Base-by-base conservation (phyloP, 1,140 invertebrate species). In the Bombus affinis region DNA sequence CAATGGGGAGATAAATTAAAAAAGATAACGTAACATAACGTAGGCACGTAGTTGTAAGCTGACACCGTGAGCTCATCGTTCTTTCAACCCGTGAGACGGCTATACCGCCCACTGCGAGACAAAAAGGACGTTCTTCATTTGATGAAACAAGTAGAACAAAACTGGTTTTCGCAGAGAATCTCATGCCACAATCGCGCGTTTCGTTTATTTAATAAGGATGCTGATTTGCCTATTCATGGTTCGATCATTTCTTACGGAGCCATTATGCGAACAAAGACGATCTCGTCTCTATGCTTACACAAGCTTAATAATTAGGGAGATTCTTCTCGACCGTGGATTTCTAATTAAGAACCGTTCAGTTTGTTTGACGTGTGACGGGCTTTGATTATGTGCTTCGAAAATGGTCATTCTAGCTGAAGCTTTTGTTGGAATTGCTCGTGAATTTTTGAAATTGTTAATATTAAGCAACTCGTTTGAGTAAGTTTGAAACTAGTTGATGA, bases 61-160 rank as follows among this genome's bases (percentile, higher is more conserved):
- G 89, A 89, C 85, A 92, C 86, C 87, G 87, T 83, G 82, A 87
- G 82, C 80, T 89, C 83, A n/a, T 84, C 76, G 89, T 91, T 81
- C 77, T 77, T 77, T 72, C 75, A 87, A 65, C 76, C 78, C 77
- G 57, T 28, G 81, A 80, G 86, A 90, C 89, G 70, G 65, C 77
- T 76, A 76, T 85, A 78, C 88, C 91, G 88, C 86, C 90, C 88
- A 91, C 83, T 82, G 87, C 83, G 87, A 89, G 92, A 91, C 87
- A 92, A 92, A 90, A 89, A 80, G 78, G 79, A 91, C 87, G 32
- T 92, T 84, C 77, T 79, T 87, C 86, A 84, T 78, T 86, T 65
- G 62, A 75, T 47, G 81, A 84, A 89, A 86, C 81, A 85, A 81
- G 71, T 53, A 81, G 44, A 85, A 83, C 66, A 81, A 80, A 85